Evolutionary conservation across 2,797 vertebrate species (phyloP).

Genomic region (Dryobates pubescens): DNA sequence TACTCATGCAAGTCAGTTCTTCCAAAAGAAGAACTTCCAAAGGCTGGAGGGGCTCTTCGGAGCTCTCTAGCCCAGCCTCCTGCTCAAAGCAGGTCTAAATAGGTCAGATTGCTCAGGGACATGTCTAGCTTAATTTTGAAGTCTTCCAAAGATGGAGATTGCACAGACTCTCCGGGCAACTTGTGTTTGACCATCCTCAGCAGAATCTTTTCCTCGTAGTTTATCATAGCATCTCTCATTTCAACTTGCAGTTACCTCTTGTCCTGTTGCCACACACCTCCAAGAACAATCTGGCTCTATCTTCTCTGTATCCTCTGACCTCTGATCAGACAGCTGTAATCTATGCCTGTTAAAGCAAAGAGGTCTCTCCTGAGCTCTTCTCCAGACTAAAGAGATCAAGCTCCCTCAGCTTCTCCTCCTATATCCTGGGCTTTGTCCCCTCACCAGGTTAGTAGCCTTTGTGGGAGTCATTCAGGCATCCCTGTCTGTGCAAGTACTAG

Average conservation of each 20-base stretch:
- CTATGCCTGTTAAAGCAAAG: not conserved
- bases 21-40: too few species aligned
- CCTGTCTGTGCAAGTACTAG: not conserved
- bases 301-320: not conserved
- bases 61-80: not conserved
- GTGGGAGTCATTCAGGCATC: not conserved
- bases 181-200: not conserved
- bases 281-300: not conserved
- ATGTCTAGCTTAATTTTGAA: not conserved
- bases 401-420: not conserved
- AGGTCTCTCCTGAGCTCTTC: not conserved
- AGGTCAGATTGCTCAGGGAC: not conserved
- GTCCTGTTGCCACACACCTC: not conserved
- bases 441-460: not conserved
- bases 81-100: not conserved
- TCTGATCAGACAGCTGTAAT: not conserved
- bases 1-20: not conserved
- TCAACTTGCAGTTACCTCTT: not conserved
- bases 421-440: not conserved
- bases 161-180: not conserved
- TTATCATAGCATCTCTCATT: not conserved
- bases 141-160: not conserved
- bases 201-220: not conserved
- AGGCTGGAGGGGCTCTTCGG: not conserved
- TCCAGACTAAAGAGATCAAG: not conserved